A percentile compares a stretch with the other conserved stretches of the same genome.
These are phyloP conservation scores for Caenorhabditis latens DNA, from an alignment of 1,140 invertebrate genomes.

Conservation along the genomic window DNA sequence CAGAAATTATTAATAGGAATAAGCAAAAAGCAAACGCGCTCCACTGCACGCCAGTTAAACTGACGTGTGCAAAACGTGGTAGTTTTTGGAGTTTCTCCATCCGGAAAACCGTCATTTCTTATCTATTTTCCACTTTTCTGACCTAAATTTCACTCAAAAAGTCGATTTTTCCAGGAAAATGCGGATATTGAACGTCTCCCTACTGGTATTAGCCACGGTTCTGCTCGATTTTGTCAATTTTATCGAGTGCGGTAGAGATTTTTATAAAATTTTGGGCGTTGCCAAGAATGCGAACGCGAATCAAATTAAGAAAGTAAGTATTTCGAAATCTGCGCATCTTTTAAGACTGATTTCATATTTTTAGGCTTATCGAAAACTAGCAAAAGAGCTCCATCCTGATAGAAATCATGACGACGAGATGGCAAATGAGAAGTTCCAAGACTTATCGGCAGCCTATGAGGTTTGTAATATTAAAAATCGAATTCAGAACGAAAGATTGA, in stretches of 20 bases:
- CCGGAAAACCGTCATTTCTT: not conserved
- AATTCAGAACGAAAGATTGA: not conserved
- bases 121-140: slow-evolving; percentile 30
- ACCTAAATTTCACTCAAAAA: not conserved
- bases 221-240: slow-evolving; percentile 72
- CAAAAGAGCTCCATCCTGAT: slow-evolving; percentile 97
- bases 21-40: slow-evolving; percentile 23
- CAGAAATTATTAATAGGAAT: not conserved
- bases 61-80: slow-evolving; percentile 54
- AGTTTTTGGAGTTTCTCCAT: slow-evolving; percentile 1
- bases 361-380: slow-evolving; percentile 81
- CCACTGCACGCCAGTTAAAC: slow-evolving; percentile 14
- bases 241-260: slow-evolving; percentile 83
- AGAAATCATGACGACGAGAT: slow-evolving; percentile 95
- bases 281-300: slow-evolving; percentile 87
- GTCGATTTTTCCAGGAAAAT: slow-evolving; percentile 36
- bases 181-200: slow-evolving; percentile 83
- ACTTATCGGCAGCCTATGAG: slow-evolving; percentile 96
- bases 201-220: slow-evolving; percentile 82
- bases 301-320: slow-evolving; percentile 92
- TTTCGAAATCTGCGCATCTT: not conserved
- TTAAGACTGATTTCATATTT: not conserved
- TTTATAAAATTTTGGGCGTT: slow-evolving; percentile 93
- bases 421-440: slow-evolving; percentile 93
- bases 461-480: slow-evolving; percentile 71